Conservation (phyloP, 2,797 vertebrate species). For the Philypnodon macrostomus region DNA sequence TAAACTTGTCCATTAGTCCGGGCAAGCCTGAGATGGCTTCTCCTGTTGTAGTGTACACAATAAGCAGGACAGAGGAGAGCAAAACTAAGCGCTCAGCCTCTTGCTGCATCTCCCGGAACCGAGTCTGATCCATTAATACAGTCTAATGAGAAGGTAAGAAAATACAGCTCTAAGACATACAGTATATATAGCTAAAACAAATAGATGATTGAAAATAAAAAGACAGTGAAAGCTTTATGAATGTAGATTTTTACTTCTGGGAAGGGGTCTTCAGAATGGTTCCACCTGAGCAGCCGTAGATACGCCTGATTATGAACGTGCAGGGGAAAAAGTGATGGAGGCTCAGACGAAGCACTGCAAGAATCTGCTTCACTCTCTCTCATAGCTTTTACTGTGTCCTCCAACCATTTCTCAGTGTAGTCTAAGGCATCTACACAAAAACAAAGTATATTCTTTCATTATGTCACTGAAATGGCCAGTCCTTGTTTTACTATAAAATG, state of each 20-base stretch:
- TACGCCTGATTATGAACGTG: constrained; percentile 87
- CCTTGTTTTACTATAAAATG: no score
- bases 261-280: constrained; percentile 83
- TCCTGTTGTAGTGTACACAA: constrained; percentile 84
- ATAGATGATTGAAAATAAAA: neutral
- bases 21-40: constrained; percentile 80
- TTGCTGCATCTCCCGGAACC: constrained; percentile 90
- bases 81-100: constrained; percentile 81
- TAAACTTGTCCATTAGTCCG: constrained; percentile 84
- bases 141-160: constrained; percentile 71
- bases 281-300: constrained; percentile 89
- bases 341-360: constrained; percentile 45
- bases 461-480: neutral
- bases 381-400: constrained; percentile 81
- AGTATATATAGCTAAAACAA: neutral
- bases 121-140: constrained; percentile 88
- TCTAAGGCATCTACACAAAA: constrained; percentile 86
- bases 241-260: constrained; percentile 82
- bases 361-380: constrained; percentile 46
- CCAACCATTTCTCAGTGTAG: constrained; percentile 89
- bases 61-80: constrained; percentile 84
- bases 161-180: neutral
- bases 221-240: neutral
- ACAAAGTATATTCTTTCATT: neutral
- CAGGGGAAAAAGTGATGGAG: constrained; percentile 46